Base-by-base conservation (phyloP, 2,888 invertebrate genomes). In the Volucella bombylans region DNA sequence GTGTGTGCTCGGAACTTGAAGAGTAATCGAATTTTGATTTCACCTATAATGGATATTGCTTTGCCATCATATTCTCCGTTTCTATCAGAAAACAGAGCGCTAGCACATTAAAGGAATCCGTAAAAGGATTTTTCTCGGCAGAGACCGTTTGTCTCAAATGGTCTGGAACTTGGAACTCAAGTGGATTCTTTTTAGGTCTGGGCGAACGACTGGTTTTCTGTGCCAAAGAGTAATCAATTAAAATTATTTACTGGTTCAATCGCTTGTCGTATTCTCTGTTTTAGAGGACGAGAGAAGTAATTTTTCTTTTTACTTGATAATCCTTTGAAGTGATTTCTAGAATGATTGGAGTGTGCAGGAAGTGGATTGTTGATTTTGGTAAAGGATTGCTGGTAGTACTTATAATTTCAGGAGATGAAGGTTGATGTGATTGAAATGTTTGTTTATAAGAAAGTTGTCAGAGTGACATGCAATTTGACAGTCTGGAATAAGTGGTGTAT, bases 11-110 rank as follows among this genome's bases (percentile, higher is more conserved):
- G 64, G 64, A 82, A 68, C 57, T 78, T 79, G 82, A 82, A 82
- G 82, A 78, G 82, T 78, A 82, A 82, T 82, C 82, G 82, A 78
- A 82, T 82, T 82, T 82, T 82, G 78, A 82, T 73, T 82, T 79
- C 82, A 57, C 62, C 74, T 68, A 68, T 81, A 81, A 81, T 64
- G 76, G 69, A 52, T 69, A 81, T 78, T 68, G 78, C 82, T 82
- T 73, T 73, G 64, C 68, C 73, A 82, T 78, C 71, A 62, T 67
- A 6, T 82, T 82, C 71, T 8, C 72, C 82, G 71, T 67, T 82
- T 73, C 62, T 78, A 82, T 73, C 39, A 73, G 14, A 65, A 72
- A 61, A 61, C 43, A 39, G 39, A 50, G 31, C 1, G 38, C 78
- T 55, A 49, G 55, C 54, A 68, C 12, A 14, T 38, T 18, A 47